phyloP scores from a whole-genome alignment of 2,888 invertebrate species.

The Parochlus steinenii region DNA sequence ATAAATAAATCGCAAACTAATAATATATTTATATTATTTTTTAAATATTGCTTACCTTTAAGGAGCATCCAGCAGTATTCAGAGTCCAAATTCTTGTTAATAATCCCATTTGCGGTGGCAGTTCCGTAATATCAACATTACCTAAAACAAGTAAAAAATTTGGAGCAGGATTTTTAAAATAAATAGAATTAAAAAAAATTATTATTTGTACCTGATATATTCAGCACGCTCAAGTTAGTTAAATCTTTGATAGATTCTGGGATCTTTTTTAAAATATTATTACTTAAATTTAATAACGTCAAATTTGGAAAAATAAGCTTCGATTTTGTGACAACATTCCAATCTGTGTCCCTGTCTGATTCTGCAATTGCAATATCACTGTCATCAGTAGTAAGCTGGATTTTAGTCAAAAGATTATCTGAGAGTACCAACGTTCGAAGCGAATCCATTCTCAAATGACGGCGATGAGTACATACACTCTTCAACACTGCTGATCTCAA shows the following conservation, averaged over 20 bases:
- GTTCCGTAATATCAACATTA: constrained; percentile 55
- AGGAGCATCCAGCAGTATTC: constrained; percentile 73
- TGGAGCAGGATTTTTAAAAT: background rate
- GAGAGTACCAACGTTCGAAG: constrained; percentile 44
- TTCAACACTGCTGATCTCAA: constrained; percentile 56
- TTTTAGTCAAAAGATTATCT: constrained; percentile 66
- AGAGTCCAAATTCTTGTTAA: constrained; percentile 92
- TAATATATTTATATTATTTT: too few species aligned
- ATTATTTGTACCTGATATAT: constrained; percentile 76
- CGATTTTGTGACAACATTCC: constrained; percentile 40
- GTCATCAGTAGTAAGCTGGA: constrained; percentile 67
- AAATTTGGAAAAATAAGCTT: constrained; percentile 81
- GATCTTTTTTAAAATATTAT: constrained; percentile 63
- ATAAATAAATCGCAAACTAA: too few species aligned
- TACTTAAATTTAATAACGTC: constrained; percentile 87
- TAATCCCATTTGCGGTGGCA: constrained; percentile 91
- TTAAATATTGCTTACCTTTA: too few species aligned
- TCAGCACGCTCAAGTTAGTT: constrained; percentile 78
- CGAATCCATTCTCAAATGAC: constrained; percentile 43
- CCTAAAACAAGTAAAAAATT: constrained; percentile 18
- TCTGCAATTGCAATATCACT: constrained; percentile 47
- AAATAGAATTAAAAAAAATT: constrained; percentile 27
- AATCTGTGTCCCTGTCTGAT: constrained; percentile 45
- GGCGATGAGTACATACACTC: constrained; percentile 70
- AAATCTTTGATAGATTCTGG: constrained; percentile 75